Evolutionary conservation across 2,113 vertebrate genomes (phyloP).

Genomic region (Hyperopisus bebe): DNA sequence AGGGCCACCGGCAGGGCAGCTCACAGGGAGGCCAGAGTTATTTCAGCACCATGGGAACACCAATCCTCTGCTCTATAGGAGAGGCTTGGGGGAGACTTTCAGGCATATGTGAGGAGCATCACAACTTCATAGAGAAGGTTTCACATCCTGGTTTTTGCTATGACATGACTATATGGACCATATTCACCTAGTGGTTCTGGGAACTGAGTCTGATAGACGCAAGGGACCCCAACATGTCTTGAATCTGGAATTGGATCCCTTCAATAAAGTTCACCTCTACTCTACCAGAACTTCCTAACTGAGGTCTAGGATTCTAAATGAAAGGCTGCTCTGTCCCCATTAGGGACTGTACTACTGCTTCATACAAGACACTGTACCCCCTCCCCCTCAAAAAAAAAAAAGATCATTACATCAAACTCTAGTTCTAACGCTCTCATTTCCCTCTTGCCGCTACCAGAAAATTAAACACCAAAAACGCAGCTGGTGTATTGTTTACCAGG

Average conservation of each 20-base stretch:
- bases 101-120: background rate
- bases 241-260: background rate
- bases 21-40: background rate
- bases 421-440: background rate
- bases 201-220: background rate
- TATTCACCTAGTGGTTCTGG: background rate
- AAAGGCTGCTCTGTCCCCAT: background rate
- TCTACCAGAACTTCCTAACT: background rate
- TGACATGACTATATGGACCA: background rate
- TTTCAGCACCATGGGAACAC: background rate
- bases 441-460: background rate
- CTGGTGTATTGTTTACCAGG: background rate
- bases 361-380: background rate
- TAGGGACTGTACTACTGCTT: background rate
- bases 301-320: background rate
- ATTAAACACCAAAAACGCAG: slow-evolving; percentile 9
- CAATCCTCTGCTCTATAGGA: background rate
- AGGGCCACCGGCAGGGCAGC: background rate
- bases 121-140: background rate
- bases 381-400: too few species aligned
- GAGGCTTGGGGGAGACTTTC: background rate
- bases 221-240: background rate
- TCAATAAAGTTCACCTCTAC: background rate
- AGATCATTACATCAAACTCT: background rate
- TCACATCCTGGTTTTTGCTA: background rate